These are phyloP conservation scores for Metaphire vulgaris DNA, from an alignment of 1,140 invertebrate genomes.

Conservation along the genomic window DNA sequence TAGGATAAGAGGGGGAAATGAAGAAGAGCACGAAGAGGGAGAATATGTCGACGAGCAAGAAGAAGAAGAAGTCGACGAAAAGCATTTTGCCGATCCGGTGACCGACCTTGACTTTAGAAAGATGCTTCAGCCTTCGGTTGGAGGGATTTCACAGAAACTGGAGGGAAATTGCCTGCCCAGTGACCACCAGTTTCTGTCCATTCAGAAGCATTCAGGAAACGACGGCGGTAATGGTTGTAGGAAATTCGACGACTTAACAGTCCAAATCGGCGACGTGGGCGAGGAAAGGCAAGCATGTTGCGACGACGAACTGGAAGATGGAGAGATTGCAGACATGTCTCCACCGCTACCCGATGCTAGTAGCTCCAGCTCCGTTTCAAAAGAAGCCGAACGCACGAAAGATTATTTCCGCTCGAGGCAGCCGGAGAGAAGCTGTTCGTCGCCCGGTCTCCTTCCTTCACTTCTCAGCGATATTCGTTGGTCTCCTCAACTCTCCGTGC, in stretches of 20 bases:
- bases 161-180: neutral
- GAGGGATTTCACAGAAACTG: neutral
- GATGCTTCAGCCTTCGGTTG: neutral
- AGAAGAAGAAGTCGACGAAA: neutral
- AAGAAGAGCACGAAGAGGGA: neutral
- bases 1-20: neutral
- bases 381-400: too few species aligned
- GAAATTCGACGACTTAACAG: neutral
- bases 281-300: neutral
- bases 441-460: too few species aligned
- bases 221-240: neutral
- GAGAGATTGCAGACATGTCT: neutral
- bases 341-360: too few species aligned
- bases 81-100: too few species aligned
- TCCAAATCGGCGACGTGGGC: neutral
- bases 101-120: too few species aligned
- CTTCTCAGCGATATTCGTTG: too few species aligned
- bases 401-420: too few species aligned
- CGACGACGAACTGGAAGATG: neutral
- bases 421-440: too few species aligned
- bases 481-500: too few species aligned
- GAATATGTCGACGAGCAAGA: neutral
- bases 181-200: too few species aligned
- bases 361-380: too few species aligned
- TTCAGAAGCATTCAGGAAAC: neutral